Percentiles rank a stretch among this genome's conserved stretches.
phyloP scores from a whole-genome alignment of 2,888 invertebrate genomes.

The Branchipolynoe longqiensis region DNA sequence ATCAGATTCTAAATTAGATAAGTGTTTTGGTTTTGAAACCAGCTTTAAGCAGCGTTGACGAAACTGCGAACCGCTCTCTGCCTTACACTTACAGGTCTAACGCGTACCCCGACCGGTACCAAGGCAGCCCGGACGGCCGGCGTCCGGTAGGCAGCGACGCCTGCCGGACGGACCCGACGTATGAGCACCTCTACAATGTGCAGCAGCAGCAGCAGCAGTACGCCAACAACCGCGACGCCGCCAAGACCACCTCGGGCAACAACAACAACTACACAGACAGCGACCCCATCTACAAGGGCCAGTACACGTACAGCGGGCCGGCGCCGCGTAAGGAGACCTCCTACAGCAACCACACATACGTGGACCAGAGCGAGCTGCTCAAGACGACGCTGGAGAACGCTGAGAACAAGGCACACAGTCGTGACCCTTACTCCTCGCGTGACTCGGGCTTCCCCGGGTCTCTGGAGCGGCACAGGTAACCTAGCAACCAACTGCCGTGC shows the following conservation, averaged over 20 bases:
- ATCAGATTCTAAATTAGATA: too few species aligned
- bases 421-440: constrained; percentile 62
- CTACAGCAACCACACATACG: constrained; percentile 77
- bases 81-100: too few species aligned
- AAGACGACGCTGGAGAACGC: constrained; percentile 27
- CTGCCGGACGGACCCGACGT: constrained; percentile 52
- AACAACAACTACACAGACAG: constrained; percentile 2
- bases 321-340: constrained; percentile 42
- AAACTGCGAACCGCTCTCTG: too few species aligned
- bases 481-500: too few species aligned
- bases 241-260: not conserved
- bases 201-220: constrained; percentile 55
- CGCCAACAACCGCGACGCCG: constrained; percentile 29
- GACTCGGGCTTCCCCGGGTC: constrained; percentile 71
- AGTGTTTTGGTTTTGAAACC: too few species aligned
- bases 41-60: too few species aligned
- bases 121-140: not conserved
- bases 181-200: constrained; percentile 53
- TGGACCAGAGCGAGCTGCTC: constrained; percentile 73
- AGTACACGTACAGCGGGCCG: constrained; percentile 1
- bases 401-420: constrained; percentile 20
- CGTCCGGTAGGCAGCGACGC: constrained; percentile 42
- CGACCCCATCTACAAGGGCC: constrained; percentile 35
- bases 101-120: not conserved
- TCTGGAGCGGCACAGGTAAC: constrained; percentile 73